Base-by-base conservation (phyloP, 2,888 invertebrate species). In the Protonemura montana region DNA sequence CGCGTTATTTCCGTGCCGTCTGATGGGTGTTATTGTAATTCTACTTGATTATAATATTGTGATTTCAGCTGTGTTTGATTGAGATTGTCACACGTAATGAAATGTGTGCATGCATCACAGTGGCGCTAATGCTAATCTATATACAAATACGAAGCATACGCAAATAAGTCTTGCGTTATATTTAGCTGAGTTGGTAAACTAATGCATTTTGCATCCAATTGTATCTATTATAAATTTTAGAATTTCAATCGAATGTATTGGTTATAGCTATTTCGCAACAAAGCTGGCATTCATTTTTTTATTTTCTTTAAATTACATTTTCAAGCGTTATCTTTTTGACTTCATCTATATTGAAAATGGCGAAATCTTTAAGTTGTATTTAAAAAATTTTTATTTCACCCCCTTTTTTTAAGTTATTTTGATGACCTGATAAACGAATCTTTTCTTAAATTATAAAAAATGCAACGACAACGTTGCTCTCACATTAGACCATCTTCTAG, bases 31-130 rank as follows among this genome's bases (percentile, higher is more conserved):
- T 59, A 59, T 59, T 59, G 59, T 59, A 59, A 59, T 59, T 59
- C 59, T 13, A 21, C 59, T 10, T 59, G 59, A 59, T 59, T 59
- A 59, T 59, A 16, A 59, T 59, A 59, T 59, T 59, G 59, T 59
- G 59, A 59, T 59, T 59, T 59, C 59, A 59, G 59, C 59, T 59
- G 59, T 59, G 59, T 59, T 21, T 59, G 59, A 59, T 21, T 59
- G 59, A 21, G 59, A 59, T 59, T 59, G 59, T 59, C 59, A 59
- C 59, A 59, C 59, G 59, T 59, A 59, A 59, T 59, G 59, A 59
- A 59, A 59, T 59, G 59, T 59, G n/a, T n/a, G 59, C 1, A 59
- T 59, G 59, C 59, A 59, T 59, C 59, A 59, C 21, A 10, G 21
- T 59, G 16, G 59, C 21, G 6, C 59, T 59, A 59, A 59, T 59